Conservation (phyloP, 2,888 invertebrate genomes). For the Sphinx pinastri region DNA sequence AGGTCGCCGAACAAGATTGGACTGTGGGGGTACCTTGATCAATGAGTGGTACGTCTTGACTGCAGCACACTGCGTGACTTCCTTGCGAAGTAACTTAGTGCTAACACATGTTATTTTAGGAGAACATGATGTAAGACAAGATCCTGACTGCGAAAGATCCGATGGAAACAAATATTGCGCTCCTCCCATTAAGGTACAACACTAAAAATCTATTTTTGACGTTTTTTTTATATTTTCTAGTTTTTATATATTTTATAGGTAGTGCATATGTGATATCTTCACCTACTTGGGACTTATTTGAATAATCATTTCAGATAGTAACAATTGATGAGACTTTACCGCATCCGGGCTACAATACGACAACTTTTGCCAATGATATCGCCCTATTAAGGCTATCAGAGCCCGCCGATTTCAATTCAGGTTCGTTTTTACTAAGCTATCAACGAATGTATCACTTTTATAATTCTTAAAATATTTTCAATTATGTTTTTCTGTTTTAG, state of each 20-base stretch:
- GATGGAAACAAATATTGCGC: constrained; percentile 23
- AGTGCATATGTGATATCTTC: background rate
- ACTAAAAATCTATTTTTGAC: background rate
- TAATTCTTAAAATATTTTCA: background rate
- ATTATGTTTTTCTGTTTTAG: constrained; percentile 34
- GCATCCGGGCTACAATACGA: constrained; percentile 75
- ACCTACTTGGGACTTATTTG: background rate
- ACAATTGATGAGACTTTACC: constrained; percentile 49
- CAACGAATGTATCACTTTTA: background rate
- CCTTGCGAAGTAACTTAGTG: constrained; percentile 67
- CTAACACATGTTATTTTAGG: constrained; percentile 82
- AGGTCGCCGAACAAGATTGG: constrained; percentile 55
- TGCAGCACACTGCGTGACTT: constrained; percentile 84
- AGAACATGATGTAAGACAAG: constrained; percentile 76
- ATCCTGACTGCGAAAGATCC: constrained; percentile 49
- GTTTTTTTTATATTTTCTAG: background rate
- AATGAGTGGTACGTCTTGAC: constrained; percentile 80
- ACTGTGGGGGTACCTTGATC: constrained; percentile 82
- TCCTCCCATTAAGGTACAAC: constrained; percentile 19
- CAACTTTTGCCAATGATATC: constrained; percentile 75
- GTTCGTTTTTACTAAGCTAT: background rate
- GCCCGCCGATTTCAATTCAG: constrained; percentile 63
- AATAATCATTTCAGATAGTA: constrained; percentile 26
- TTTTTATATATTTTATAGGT: background rate
- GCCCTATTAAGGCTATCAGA: constrained; percentile 76